phyloP scores from a whole-genome alignment of 1,140 invertebrate genomes.

The Rhagoletis pomonella region DNA sequence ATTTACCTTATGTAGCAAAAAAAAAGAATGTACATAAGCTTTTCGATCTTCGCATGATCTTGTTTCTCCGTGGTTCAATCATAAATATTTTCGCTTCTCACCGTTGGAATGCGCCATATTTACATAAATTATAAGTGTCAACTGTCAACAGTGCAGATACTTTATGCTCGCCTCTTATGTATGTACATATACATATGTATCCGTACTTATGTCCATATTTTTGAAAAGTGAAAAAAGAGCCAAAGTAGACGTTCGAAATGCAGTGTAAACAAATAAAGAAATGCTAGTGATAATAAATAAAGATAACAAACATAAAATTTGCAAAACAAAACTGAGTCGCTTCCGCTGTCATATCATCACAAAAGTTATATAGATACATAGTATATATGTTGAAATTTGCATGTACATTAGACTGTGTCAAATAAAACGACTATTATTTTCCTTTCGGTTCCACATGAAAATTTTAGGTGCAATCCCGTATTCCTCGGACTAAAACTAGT shows the following conservation, averaged over 20 bases:
- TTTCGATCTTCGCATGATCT: slow-evolving; percentile 53
- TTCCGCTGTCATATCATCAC: neutral
- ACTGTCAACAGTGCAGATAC: slow-evolving; percentile 25
- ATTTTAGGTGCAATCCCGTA: too few species aligned
- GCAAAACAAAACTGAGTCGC: neutral
- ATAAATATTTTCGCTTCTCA: slow-evolving; percentile 25
- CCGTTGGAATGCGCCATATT: slow-evolving; percentile 45
- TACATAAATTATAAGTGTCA: slow-evolving; percentile 53
- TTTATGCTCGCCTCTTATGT: neutral
- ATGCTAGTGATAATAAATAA: neutral
- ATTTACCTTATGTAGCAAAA: neutral
- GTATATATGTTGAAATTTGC: too few species aligned
- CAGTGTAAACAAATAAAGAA: neutral
- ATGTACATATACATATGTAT: neutral
- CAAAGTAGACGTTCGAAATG: neutral
- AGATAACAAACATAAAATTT: neutral
- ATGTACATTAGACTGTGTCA: too few species aligned
- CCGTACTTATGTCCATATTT: neutral
- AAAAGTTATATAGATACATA: neutral
- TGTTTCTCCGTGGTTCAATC: neutral
- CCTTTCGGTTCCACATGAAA: too few species aligned
- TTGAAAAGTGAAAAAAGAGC: neutral
- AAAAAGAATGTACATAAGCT: neutral
- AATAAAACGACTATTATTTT: too few species aligned
- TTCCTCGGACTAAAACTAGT: too few species aligned